Evolutionary conservation across 2,797 vertebrate genomes (phyloP).

Genomic region (Danionella dracula): DNA sequence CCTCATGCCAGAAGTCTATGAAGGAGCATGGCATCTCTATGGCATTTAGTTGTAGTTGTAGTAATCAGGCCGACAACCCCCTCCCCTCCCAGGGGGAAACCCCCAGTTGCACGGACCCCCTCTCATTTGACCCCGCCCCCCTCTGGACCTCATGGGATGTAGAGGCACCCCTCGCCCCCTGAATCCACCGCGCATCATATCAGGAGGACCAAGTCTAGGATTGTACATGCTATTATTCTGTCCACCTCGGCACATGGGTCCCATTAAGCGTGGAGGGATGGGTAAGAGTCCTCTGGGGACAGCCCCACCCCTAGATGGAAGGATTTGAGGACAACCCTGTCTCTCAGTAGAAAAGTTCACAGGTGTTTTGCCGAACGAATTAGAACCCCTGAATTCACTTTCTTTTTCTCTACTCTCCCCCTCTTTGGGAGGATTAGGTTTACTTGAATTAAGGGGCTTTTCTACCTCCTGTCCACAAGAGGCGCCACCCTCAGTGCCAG

Average conservation of each 20-base stretch:
- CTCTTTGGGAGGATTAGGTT: slow-evolving; percentile 43
- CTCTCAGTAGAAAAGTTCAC: slow-evolving; percentile 55
- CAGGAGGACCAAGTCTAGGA: slow-evolving; percentile 55
- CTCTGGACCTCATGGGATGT: slow-evolving; percentile 61
- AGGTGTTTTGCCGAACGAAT: slow-evolving; percentile 60
- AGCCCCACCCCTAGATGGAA: slow-evolving; percentile 57
- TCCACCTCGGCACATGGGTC: slow-evolving; percentile 12
- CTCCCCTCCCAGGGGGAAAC: slow-evolving; percentile 65
- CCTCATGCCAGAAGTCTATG: slow-evolving; percentile 63
- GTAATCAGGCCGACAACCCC: slow-evolving; percentile 61
- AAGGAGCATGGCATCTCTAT: slow-evolving; percentile 48
- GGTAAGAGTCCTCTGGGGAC: slow-evolving; percentile 62
- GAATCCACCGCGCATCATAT: slow-evolving; percentile 58
- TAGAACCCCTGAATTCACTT: slow-evolving; percentile 40
- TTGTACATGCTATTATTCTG: slow-evolving; percentile 55
- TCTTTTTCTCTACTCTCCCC: slow-evolving; percentile 39
- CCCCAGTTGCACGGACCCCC: slow-evolving; percentile 67
- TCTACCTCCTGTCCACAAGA: slow-evolving; percentile 43
- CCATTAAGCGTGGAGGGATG: slow-evolving; percentile 40
- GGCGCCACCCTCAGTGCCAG: slow-evolving; percentile 48
- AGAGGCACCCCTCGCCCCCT: slow-evolving; percentile 63
- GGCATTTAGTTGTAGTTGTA: slow-evolving; percentile 70
- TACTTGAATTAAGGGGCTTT: slow-evolving; percentile 34
- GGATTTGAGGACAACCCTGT: slow-evolving; percentile 46
- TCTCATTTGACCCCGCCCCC: slow-evolving; percentile 62